These are phyloP conservation scores for Hermaeophaga mercurialis DNA, from an alignment of 2,888 invertebrate genomes.

Conservation along the genomic window DNA sequence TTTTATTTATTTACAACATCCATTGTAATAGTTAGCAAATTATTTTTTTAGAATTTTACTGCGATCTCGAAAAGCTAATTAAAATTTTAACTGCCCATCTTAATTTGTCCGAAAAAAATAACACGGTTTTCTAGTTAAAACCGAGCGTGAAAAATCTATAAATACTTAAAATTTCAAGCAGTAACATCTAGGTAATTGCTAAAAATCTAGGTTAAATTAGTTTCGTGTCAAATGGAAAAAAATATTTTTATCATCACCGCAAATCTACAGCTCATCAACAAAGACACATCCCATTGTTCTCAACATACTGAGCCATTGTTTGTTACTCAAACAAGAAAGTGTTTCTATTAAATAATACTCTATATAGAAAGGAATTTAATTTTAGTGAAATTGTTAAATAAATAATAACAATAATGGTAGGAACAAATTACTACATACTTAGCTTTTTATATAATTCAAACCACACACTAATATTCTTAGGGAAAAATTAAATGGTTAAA, in stretches of 20 bases:
- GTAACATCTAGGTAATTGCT: slow-evolving; percentile 20
- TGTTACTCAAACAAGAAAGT: slow-evolving; percentile 15
- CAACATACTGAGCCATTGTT: slow-evolving; percentile 1
- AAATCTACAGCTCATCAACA: slow-evolving; percentile 18
- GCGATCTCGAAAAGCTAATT: too few species aligned
- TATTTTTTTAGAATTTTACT: too few species aligned
- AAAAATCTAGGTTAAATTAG: slow-evolving; percentile 20
- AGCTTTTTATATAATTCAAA: background rate
- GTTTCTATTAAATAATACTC: background rate
- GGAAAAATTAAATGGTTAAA: too few species aligned
- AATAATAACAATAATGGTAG: background rate
- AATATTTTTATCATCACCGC: slow-evolving; percentile 11
- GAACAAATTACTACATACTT: background rate
- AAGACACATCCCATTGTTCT: slow-evolving; percentile 19
- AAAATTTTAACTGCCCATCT: background rate
- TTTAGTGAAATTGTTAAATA: background rate
- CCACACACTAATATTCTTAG: too few species aligned
- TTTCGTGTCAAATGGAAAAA: slow-evolving; percentile 9
- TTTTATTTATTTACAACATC: too few species aligned
- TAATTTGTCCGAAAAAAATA: background rate
- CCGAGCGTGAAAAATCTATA: background rate
- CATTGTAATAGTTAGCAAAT: too few species aligned
- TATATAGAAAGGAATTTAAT: background rate
- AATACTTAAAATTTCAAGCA: slow-evolving; percentile 7
- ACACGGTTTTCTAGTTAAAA: background rate